A percentile compares a stretch with the other conserved stretches of the same genome.
phyloP scores from a whole-genome alignment of 1,140 invertebrate species.

The Thaumetopoea pityocampa region DNA sequence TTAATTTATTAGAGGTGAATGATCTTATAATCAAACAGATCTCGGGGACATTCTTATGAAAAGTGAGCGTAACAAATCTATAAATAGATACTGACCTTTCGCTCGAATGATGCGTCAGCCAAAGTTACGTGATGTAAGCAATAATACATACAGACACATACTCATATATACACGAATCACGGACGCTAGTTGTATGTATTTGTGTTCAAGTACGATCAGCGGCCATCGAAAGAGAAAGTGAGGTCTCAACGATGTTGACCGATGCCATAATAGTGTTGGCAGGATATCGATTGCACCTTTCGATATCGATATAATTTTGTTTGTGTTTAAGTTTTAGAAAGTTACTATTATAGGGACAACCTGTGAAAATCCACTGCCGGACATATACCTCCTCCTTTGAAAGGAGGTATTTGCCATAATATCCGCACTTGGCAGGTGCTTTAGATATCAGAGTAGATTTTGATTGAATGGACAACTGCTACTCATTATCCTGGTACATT shows the following conservation, averaged over 20 bases:
- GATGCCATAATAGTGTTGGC: conserved; percentile 31
- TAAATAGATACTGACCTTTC: conserved; percentile 69
- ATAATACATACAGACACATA: conserved; percentile 35
- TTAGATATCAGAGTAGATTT: too few relatives aligned
- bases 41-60: conserved; percentile 49
- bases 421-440: too few relatives aligned
- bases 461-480: too few relatives aligned
- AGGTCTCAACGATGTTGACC: conserved; percentile 40
- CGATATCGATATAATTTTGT: conserved; percentile 26
- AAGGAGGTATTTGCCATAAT: too few relatives aligned
- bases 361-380: too few relatives aligned
- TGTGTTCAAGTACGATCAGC: conserved; percentile 41
- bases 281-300: conserved; percentile 8
- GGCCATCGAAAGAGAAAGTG: conserved; percentile 67
- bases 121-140: conserved; percentile 62
- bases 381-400: too few relatives aligned
- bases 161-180: conserved; percentile 21
- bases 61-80: conserved; percentile 56
- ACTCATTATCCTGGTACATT: too few relatives aligned
- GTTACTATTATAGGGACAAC: too few relatives aligned
- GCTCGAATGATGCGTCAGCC: conserved; percentile 62
- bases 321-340: too few relatives aligned
- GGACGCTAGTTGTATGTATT: conserved; percentile 24
- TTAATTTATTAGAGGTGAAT: conserved; percentile 34
- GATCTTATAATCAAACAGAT: conserved; percentile 40